phyloP scores from a whole-genome alignment of 2,797 vertebrate species.

The Lagodon rhomboides region DNA sequence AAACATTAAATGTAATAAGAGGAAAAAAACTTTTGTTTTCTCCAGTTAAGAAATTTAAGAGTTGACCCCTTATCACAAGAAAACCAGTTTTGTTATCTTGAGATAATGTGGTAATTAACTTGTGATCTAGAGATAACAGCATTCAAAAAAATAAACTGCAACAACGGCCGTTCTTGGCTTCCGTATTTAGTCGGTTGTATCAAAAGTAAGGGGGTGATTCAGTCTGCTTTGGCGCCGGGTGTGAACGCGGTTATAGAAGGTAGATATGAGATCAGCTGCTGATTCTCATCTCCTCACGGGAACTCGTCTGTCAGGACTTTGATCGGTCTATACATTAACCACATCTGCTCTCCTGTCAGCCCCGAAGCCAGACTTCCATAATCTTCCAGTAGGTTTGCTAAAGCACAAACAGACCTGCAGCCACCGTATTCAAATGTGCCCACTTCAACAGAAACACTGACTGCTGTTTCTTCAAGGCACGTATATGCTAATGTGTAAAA shows the following conservation, averaged over 20 bases:
- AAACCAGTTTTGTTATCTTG: no score
- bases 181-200: neutral
- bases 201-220: conserved; percentile 19
- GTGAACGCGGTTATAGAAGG: conserved; percentile 32
- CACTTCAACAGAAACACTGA: conserved; percentile 72
- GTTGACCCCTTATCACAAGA: no score
- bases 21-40: no score
- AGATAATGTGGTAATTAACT: no score
- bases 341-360: conserved; percentile 15
- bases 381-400: conserved; percentile 37
- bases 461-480: conserved; percentile 84
- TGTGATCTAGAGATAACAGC: no score
- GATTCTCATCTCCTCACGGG: conserved; percentile 12
- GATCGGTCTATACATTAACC: conserved; percentile 49
- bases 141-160: no score
- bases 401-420: conserved; percentile 62
- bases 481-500: conserved; percentile 84
- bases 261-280: conserved; percentile 8
- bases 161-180: no score
- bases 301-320: conserved; percentile 30
- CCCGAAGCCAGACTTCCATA: conserved; percentile 17
- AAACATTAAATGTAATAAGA: no score
- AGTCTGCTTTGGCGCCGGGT: conserved; percentile 51
- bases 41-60: no score
- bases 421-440: conserved; percentile 70